Conservation (phyloP, 2,888 invertebrate species). For the Coenonympha glycerion region DNA sequence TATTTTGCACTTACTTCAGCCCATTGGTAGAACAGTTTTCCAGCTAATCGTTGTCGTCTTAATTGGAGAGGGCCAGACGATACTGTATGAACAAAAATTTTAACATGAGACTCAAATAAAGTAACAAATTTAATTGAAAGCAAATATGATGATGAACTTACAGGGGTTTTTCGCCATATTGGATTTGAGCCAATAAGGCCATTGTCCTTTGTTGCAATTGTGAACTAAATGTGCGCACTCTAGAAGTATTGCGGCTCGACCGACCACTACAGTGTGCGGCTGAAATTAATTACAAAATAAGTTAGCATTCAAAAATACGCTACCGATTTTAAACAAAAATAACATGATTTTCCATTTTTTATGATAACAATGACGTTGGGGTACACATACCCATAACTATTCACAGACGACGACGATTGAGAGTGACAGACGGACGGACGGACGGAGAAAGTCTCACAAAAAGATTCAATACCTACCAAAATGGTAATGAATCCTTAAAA, state of each 20-base stretch:
- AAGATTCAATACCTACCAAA: too few relatives aligned
- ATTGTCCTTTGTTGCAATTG: slow-evolving; percentile 97
- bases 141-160: slow-evolving; percentile 30
- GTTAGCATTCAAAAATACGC: not conserved
- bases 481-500: too few relatives aligned
- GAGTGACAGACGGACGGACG: too few relatives aligned
- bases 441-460: too few relatives aligned
- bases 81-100: slow-evolving; percentile 45
- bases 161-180: slow-evolving; percentile 71
- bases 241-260: slow-evolving; percentile 91
- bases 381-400: too few relatives aligned
- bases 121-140: not conserved
- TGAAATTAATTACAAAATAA: slow-evolving; percentile 48
- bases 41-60: slow-evolving; percentile 83
- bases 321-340: not conserved
- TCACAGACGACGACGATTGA: too few relatives aligned
- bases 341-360: not conserved
- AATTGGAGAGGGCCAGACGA: slow-evolving; percentile 59
- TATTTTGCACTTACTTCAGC: too few relatives aligned
- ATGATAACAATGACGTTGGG: too few relatives aligned
- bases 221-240: slow-evolving; percentile 98
- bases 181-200: slow-evolving; percentile 98
- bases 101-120: not conserved
- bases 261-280: slow-evolving; percentile 95
- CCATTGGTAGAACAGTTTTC: slow-evolving; percentile 98